Evolutionary conservation across 2,797 vertebrate species (phyloP), one percentile per base, ranked within the genome.

Genomic region (Triplophysa yarkandensis): DNA sequence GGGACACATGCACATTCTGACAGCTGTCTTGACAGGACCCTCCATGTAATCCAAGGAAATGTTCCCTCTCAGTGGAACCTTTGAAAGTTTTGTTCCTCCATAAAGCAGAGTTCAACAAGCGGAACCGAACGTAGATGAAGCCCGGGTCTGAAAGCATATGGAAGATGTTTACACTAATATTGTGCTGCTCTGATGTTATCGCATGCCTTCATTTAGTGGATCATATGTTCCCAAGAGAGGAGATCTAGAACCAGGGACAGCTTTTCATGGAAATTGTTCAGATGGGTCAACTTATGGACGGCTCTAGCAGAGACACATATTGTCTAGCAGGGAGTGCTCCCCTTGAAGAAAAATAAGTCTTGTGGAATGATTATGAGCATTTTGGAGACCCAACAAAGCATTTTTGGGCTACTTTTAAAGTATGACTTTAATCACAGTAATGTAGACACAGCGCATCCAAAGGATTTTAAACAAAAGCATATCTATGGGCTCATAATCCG

Each of bases 1-100:
- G 87, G 88, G 90, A 92, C 89, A 92, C 83, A 90, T 92, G 91
- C 81, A 72, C 76, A 82, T 80, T 83, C 25, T 66, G 68, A 55
- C 71, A 62, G 71, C 76, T 80, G 61, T 76, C 77, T 81, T 80
- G 88, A 89, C 86, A 87, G 86, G 86, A 85, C 83, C 77, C 73
- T 84, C 71, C 69, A 82, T 64, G 32, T 88, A 86, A 91, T 90
- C 89, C 90, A 91, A 90, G 6, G 2, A 55, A 55, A 55, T 28
- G 27, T 84, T 82, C 77, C 75, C 77, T 81, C 75, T 81, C 78
- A 43, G 81, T 34, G 68, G 76, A 81, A 78, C 76, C 46, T 44
- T 67, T 48, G 30, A 82, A 34, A 63, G 48, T 61, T 81, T 48
- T 19, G 85, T 83, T 87, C 79, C 82, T 86, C 82, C 81, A 87